Conservation (phyloP, 1,140 invertebrate species). For the Eurosta solidaginis region DNA sequence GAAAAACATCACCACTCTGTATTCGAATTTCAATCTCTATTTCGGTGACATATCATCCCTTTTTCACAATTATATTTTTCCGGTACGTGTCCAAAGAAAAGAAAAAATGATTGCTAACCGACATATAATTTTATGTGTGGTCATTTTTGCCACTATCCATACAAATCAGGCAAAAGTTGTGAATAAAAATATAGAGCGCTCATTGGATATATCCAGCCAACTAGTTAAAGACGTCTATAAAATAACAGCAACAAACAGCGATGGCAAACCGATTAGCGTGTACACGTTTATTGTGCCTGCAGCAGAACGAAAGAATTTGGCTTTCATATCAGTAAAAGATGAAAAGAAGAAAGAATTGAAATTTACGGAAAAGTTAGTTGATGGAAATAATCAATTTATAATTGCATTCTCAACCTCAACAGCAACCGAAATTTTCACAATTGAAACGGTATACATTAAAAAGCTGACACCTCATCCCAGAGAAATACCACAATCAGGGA, state of each 20-base stretch:
- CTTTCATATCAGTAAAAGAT: constrained; percentile 76
- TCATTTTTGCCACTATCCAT: not conserved
- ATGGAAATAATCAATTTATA: constrained; percentile 50
- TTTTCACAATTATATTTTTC: not conserved
- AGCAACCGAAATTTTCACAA: constrained; percentile 64
- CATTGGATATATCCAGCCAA: constrained; percentile 86
- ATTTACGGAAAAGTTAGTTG: not conserved
- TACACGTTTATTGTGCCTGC: constrained; percentile 77
- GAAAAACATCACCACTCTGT: no score
- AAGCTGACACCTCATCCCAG: constrained; percentile 81
- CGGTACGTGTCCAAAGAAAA: constrained; percentile 22
- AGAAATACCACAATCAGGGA: constrained; percentile 88
- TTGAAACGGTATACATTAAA: constrained; percentile 80
- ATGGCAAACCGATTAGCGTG: constrained; percentile 69
- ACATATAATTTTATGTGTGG: not conserved
- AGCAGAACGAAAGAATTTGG: constrained; percentile 67
- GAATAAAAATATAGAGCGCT: constrained; percentile 82
- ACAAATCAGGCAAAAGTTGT: constrained; percentile 62
- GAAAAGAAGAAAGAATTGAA: constrained; percentile 62
- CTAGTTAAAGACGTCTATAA: constrained; percentile 81
- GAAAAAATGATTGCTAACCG: not conserved
- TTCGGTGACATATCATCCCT: not conserved
- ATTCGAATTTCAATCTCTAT: not conserved
- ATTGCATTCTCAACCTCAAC: constrained; percentile 62
- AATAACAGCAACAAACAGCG: constrained; percentile 81